Conservation (phyloP, 2,113 vertebrate species). For the Emberiza fucata region DNA sequence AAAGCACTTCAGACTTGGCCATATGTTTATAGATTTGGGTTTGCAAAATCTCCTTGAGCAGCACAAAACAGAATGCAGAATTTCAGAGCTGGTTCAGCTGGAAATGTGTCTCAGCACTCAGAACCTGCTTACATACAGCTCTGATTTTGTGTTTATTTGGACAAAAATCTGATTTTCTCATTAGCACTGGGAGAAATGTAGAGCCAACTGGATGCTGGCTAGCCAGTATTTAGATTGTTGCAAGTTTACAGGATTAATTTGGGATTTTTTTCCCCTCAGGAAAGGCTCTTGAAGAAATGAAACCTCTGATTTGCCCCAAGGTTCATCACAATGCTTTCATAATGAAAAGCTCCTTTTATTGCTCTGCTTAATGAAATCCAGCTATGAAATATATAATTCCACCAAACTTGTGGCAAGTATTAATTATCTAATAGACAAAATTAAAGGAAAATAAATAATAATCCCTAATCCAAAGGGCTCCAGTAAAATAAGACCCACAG, state of each 20-base stretch:
- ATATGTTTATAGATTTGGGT: conserved; percentile 34
- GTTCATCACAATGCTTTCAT: conserved; percentile 16
- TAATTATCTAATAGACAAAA: conserved; percentile 12
- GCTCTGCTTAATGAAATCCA: conserved; percentile 46
- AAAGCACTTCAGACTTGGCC: background rate
- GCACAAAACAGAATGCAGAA: background rate
- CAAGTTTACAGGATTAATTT: conserved; percentile 16
- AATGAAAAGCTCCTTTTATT: background rate
- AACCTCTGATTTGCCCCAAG: background rate
- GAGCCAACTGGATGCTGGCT: conserved; percentile 35
- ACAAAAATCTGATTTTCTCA: conserved; percentile 58
- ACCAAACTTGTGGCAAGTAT: background rate
- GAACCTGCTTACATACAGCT: conserved; percentile 34
- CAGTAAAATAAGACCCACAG: background rate
- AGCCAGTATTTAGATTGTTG: conserved; percentile 4
- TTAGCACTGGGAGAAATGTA: conserved; percentile 35
- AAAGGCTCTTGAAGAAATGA: conserved; percentile 48
- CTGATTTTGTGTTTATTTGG: conserved; percentile 47
- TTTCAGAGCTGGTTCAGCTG: conserved; percentile 40
- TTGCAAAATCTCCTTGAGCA: background rate
- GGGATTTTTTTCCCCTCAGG: background rate
- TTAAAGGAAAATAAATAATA: background rate
- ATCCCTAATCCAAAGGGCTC: background rate
- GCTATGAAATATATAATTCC: background rate
- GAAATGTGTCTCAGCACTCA: conserved; percentile 18